A percentile compares a stretch with the other conserved stretches of the same genome.
phyloP scores from a whole-genome alignment of 2,113 vertebrate species.

The Nothobranchius kuhntae region DNA sequence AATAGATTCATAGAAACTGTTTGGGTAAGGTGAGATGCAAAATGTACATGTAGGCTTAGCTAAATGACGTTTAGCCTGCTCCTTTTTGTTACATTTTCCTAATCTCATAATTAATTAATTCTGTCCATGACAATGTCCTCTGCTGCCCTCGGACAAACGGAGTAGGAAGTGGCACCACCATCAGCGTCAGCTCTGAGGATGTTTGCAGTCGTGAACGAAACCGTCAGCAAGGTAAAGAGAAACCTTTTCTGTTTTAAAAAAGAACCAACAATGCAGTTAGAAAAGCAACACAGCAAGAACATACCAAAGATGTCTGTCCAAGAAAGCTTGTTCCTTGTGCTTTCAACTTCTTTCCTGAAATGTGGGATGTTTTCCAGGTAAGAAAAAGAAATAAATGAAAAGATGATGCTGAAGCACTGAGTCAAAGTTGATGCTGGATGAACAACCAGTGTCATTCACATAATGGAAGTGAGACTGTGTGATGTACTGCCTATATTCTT shows the following conservation, averaged over 20 bases:
- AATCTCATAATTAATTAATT: constrained; percentile 46
- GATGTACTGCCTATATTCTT: not conserved
- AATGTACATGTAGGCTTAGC: constrained; percentile 24
- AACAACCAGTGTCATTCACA: too few relatives aligned
- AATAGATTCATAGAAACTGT: not conserved
- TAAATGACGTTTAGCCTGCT: constrained; percentile 46
- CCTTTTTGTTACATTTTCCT: constrained; percentile 35
- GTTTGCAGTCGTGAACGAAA: too few relatives aligned
- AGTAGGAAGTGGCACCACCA: too few relatives aligned
- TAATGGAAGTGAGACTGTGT: not conserved
- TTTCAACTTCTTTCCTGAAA: constrained; percentile 10
- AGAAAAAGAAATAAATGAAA: constrained; percentile 4
- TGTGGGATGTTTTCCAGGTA: constrained; percentile 28
- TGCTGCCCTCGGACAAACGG: too few relatives aligned
- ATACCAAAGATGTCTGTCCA: constrained; percentile 5
- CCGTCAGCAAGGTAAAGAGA: too few relatives aligned
- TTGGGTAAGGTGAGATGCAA: not conserved
- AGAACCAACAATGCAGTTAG: too few relatives aligned
- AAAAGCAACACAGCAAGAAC: too few relatives aligned
- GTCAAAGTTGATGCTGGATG: too few relatives aligned
- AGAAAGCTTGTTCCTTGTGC: constrained; percentile 9
- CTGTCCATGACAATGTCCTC: too few relatives aligned
- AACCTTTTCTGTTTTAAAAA: too few relatives aligned
- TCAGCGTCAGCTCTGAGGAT: too few relatives aligned
- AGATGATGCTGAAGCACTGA: too few relatives aligned